A percentile compares a stretch with the other conserved stretches of the same genome.
These are phyloP conservation scores for Chaenogobius annularis DNA, from an alignment of 2,113 vertebrate species.

Conservation along the genomic window DNA sequence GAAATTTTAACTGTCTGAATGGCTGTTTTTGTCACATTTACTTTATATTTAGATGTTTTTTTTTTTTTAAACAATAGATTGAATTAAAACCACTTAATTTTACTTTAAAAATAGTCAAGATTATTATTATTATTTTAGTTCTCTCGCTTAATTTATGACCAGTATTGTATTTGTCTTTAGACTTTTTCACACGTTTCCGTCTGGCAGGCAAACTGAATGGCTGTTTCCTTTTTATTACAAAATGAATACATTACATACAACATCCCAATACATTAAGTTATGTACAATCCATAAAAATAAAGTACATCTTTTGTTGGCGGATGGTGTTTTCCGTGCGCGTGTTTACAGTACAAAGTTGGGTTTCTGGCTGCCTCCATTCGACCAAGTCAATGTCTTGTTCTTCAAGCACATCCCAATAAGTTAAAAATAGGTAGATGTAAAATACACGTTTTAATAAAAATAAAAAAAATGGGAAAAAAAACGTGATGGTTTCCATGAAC, in stretches of 20 bases:
- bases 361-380: slow-evolving; percentile 24
- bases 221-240: slow-evolving; percentile 73
- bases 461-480: slow-evolving; percentile 8
- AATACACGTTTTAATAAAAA: slow-evolving; percentile 28
- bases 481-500: slow-evolving; percentile 13
- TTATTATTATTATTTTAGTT: too few species aligned
- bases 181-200: not conserved
- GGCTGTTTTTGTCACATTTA: too few species aligned
- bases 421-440: slow-evolving; percentile 72
- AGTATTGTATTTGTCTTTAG: not conserved
- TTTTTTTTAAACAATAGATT: too few species aligned
- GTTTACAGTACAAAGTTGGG: slow-evolving; percentile 23
- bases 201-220: slow-evolving; percentile 11
- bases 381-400: slow-evolving; percentile 15
- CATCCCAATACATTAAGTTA: slow-evolving; percentile 71
- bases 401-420: slow-evolving; percentile 76
- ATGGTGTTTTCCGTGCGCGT: slow-evolving; percentile 39
- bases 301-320: slow-evolving; percentile 90
- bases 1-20: too few species aligned
- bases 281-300: slow-evolving; percentile 91
- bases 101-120: too few species aligned
- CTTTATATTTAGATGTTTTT: too few species aligned
- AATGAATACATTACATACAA: slow-evolving; percentile 65
- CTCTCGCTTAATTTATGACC: too few species aligned
- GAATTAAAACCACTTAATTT: too few species aligned